Conservation (phyloP, 1,140 invertebrate species). For the Trialeurodes vaporariorum region DNA sequence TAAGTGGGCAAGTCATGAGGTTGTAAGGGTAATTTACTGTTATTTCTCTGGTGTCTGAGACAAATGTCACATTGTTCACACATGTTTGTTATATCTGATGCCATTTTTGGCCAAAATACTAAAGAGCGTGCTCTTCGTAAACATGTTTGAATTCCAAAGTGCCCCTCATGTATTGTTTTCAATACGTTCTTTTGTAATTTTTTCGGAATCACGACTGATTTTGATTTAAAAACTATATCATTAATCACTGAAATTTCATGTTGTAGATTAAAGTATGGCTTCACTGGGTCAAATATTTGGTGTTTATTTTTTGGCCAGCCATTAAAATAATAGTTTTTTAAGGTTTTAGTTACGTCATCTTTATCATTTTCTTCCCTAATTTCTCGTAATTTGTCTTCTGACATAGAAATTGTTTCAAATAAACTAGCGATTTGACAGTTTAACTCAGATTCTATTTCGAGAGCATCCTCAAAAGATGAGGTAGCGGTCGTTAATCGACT, state of each 20-base stretch:
- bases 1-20: slow-evolving; percentile 8
- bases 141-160: slow-evolving; percentile 35
- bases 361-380: slow-evolving; percentile 22
- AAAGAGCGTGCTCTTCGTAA: slow-evolving; percentile 30
- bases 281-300: background rate
- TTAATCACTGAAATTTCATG: slow-evolving; percentile 28
- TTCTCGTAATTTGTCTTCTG: slow-evolving; percentile 20
- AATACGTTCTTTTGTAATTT: slow-evolving; percentile 29
- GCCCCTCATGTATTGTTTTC: slow-evolving; percentile 32
- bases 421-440: background rate
- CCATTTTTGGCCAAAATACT: slow-evolving; percentile 36
- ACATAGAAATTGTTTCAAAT: background rate
- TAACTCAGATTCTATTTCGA: slow-evolving; percentile 19
- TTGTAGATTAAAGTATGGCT: slow-evolving; percentile 26
- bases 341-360: slow-evolving; percentile 21
- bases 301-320: background rate
- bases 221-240: slow-evolving; percentile 29
- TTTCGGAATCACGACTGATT: slow-evolving; percentile 32
- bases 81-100: slow-evolving; percentile 34
- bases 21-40: slow-evolving; percentile 29
- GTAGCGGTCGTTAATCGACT: slow-evolving; percentile 27
- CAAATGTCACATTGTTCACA: slow-evolving; percentile 33
- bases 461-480: slow-evolving; percentile 17
- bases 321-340: background rate
- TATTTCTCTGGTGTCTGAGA: slow-evolving; percentile 23